Base-by-base conservation (phyloP, 1,140 invertebrate species). In the Lutraria rhynchaena region DNA sequence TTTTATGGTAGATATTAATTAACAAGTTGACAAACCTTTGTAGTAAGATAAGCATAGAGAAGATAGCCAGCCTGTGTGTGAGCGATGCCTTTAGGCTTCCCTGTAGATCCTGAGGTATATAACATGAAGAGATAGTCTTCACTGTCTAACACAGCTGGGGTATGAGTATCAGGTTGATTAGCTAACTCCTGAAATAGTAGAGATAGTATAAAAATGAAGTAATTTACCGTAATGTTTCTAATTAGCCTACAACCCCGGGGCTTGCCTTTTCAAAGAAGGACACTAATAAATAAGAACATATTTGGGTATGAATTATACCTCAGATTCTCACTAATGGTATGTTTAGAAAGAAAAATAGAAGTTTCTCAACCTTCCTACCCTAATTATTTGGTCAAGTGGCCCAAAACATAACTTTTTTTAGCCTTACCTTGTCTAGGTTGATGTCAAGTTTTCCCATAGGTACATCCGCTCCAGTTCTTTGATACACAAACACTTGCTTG, bases 61-160 rank as follows among this genome's bases (percentile, higher is more conserved):
- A 94, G 87, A 89, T 94, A 94, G 0, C 94, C 94, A 1, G 92
- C 94, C 31, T 91, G 91, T 1, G 93, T 92, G 84, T 94, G 94
- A 15, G 92, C 89, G 13, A 94, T 86, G n/a, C 94, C 94, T 88
- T 94, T 94, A 7, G 94, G 94, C 81, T 93, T 92, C 1, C 94
- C 94, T 4, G 94, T 94, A 74, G 93, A 94, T 24, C 94, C 94
- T 37, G 93, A 94, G 5, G 94, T 94, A 86, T 94, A 94, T 31
- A 94, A 86, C 86, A 94, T 92, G 83, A 94, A 94, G 24, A 94
- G 89, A 17, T 91, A 89, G 89, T 94, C 94, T 83, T 94, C 94
- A 73, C 93, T 93, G 44, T 93, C 90, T 90, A 94, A 91, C 57
- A 92, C 91, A 35, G 80, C 83, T 33, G 91, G 89, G 17, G 92